These are phyloP conservation scores for Helleia helle DNA, from an alignment of 2,888 invertebrate genomes.

Conservation along the genomic window DNA sequence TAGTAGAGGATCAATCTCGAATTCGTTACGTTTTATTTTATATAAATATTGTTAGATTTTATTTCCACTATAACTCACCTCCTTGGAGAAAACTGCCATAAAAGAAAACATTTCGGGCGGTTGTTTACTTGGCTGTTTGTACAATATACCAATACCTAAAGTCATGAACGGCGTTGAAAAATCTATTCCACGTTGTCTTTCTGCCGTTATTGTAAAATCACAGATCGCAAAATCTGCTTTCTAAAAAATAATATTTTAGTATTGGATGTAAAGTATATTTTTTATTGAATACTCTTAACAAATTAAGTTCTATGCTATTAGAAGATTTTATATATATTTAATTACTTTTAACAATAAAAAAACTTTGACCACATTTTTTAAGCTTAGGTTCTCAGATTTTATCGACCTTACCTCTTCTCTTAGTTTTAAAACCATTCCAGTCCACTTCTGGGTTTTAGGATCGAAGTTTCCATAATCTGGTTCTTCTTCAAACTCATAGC, in stretches of 20 bases:
- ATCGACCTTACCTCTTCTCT: constrained; percentile 79
- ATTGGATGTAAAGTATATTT: too few species aligned
- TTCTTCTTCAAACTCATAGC: constrained; percentile 84
- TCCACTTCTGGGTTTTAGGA: constrained; percentile 72
- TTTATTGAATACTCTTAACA: too few species aligned
- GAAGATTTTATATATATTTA: too few species aligned
- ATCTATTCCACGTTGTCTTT: constrained; percentile 90
- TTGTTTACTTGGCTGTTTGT: constrained; percentile 88
- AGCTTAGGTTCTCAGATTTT: too few species aligned
- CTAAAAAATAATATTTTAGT: too few species aligned
- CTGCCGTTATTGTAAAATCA: constrained; percentile 90
- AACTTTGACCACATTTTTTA: too few species aligned
- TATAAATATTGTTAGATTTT: background rate
- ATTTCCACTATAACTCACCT: constrained; percentile 38
- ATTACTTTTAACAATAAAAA: too few species aligned
- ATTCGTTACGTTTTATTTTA: background rate
- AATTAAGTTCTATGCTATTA: too few species aligned
- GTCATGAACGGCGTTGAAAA: constrained; percentile 98
- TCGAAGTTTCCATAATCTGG: constrained; percentile 75
- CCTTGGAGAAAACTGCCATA: constrained; percentile 89
- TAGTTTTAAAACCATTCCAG: constrained; percentile 81
- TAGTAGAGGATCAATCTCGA: too few species aligned
- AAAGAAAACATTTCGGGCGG: constrained; percentile 94
- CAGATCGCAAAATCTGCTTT: constrained; percentile 93
- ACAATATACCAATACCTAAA: constrained; percentile 91